Conservation (phyloP, 2,113 vertebrate species). For the Chitala chitala region DNA sequence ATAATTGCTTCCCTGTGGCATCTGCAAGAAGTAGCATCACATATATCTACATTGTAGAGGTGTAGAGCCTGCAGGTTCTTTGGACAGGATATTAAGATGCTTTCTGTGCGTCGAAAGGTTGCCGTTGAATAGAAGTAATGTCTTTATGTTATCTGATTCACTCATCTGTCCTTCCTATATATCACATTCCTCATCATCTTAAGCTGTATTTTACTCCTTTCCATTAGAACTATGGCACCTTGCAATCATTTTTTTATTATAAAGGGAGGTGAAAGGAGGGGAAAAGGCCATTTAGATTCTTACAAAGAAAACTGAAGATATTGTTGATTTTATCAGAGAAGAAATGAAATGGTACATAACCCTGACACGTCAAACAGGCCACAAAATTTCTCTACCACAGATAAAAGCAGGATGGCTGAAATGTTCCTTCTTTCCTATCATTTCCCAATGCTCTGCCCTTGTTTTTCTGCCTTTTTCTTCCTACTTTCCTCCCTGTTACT, state of each 20-base stretch:
- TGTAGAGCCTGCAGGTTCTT: background rate
- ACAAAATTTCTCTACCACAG: background rate
- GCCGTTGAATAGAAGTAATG: background rate
- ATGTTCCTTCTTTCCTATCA: background rate
- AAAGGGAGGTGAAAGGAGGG: background rate
- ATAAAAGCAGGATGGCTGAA: conserved; percentile 5
- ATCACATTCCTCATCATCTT: background rate
- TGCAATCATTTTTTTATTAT: background rate
- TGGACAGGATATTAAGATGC: conserved; percentile 1
- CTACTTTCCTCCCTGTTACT: background rate
- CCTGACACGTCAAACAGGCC: background rate
- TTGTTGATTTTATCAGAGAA: conserved; percentile 9
- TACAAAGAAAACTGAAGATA: conserved; percentile 4
- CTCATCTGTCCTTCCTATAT: background rate
- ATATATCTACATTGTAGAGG: background rate
- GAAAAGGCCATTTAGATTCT: background rate
- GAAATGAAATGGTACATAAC: background rate
- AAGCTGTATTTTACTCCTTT: background rate
- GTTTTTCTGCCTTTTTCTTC: background rate
- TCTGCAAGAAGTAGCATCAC: background rate
- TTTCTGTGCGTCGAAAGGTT: background rate
- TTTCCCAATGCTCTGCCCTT: background rate
- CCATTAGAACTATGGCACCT: background rate
- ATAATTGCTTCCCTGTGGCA: background rate
- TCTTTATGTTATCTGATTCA: background rate